A percentile compares a stretch with the other conserved stretches of the same genome.
These are phyloP conservation scores for Talpa occidentalis DNA, from an alignment of 2,113 vertebrate genomes.

Conservation along the genomic window DNA sequence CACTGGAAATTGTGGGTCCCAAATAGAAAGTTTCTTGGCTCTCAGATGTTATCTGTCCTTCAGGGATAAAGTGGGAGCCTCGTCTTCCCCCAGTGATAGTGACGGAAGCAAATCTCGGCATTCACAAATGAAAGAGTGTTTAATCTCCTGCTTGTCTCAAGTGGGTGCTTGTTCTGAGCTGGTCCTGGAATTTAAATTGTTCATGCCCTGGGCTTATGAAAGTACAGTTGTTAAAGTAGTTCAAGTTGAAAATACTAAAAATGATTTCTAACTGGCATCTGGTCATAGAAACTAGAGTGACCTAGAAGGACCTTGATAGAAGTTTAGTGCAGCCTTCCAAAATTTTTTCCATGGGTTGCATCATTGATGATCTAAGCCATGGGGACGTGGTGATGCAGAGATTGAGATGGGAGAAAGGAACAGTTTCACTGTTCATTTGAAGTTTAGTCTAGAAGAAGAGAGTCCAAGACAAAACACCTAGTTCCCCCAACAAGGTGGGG, in stretches of 20 bases:
- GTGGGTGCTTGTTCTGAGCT: background rate
- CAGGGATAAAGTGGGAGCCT: background rate
- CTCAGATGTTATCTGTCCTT: background rate
- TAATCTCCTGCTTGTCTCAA: background rate
- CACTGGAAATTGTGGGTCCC: background rate
- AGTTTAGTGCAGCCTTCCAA: background rate
- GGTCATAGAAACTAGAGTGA: background rate
- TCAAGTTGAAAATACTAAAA: background rate
- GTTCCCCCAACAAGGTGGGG: background rate
- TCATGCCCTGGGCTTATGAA: background rate
- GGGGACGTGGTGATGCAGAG: background rate
- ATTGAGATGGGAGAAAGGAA: background rate
- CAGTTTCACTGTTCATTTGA: background rate
- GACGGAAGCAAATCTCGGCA: background rate
- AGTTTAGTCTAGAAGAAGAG: background rate
- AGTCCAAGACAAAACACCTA: background rate
- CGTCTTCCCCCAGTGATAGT: background rate
- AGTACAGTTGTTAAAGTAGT: background rate
- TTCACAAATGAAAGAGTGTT: background rate
- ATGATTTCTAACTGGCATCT: background rate
- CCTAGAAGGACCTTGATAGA: accelerated
- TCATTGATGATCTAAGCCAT: background rate
- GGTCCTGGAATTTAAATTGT: background rate
- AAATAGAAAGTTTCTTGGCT: background rate
- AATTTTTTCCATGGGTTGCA: accelerated